A percentile compares a stretch with the other conserved stretches of the same genome.
Evolutionary conservation across 2,888 invertebrate genomes (phyloP).

Genomic region (Dioctria linearis): DNA sequence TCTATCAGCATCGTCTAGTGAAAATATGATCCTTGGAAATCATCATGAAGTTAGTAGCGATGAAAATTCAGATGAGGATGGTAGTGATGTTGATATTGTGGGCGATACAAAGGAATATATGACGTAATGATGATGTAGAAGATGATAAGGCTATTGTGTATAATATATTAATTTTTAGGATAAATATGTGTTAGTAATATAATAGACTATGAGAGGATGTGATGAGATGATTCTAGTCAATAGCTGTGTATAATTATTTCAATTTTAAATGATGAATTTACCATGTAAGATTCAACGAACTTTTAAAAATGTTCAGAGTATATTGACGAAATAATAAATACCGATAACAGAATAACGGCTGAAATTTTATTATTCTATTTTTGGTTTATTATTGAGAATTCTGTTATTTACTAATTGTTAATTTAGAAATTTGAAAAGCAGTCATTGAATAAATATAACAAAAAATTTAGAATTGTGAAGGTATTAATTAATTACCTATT

Average conservation of each 20-base stretch:
- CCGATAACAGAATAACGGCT: too few relatives aligned
- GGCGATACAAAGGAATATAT: conserved; percentile 69
- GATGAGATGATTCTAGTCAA: conserved; percentile 21
- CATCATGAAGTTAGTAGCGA: conserved; percentile 69
- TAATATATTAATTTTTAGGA: conserved; percentile 6
- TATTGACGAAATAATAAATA: neutral
- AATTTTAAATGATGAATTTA: conserved; percentile 39
- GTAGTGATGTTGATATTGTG: conserved; percentile 70
- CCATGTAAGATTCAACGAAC: conserved; percentile 37
- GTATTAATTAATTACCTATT: too few relatives aligned
- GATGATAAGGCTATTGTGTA: conserved; percentile 2
- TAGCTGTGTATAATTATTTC: conserved; percentile 15
- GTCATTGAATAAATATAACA: too few relatives aligned
- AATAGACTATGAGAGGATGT: neutral
- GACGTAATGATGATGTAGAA: conserved; percentile 64
- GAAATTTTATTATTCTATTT: too few relatives aligned
- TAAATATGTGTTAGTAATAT: conserved; percentile 6
- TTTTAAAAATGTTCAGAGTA: conserved; percentile 13
- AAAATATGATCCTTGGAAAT: conserved; percentile 11
- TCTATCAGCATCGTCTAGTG: conserved; percentile 51
- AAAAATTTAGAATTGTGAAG: too few relatives aligned
- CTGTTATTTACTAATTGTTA: neutral
- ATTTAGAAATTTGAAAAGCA: too few relatives aligned
- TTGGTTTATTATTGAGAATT: neutral
- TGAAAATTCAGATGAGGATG: conserved; percentile 69